Evolutionary conservation across 2,113 vertebrate genomes (phyloP), one percentile per base, ranked within the genome.

Genomic region (Grammomys surdaster): DNA sequence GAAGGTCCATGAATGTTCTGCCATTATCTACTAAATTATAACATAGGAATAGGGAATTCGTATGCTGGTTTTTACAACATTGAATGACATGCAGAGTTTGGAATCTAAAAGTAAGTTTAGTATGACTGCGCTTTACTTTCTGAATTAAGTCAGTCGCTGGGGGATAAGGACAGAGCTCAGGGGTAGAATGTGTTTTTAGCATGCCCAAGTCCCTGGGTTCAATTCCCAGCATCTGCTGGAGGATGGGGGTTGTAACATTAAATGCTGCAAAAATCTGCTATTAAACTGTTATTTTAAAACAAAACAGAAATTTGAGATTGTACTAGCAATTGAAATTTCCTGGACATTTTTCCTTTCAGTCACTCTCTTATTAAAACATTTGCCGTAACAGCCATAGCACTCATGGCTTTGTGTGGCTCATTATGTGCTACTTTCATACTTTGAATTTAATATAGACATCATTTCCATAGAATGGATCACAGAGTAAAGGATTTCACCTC

Each of bases 91-190:
- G 36, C 28, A 60, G 91, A 91, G 43, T 88, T 51, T 91, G 24
- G 26, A 96, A 92, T 84, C 54, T 81, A 88, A 95, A 90, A 96
- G 54, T 85, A 46, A 95, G 75, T 76, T 94, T 77, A 90, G 51
- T 82, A 43, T 85, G 19, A 80, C 40, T 33, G 13, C 60, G 28
- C 16, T 93, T 80, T 65, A 76, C 11, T 40, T 33, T 84, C n/a
- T 48, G 43, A 69, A 6, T 92, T 91, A 77, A 92, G 40, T 82
- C 69, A 85, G 78, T 70, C 91, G 72, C 20, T 22, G 73, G 80
- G 26, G 28, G 9, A 75, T 4, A 19, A 51, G 2, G n/a, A 31
- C 28, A 33, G 40, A 75, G 43, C 19, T 84, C 78, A 43, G 10
- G 43, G n/a, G 24, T 84, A 67, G 43, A 84, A 89, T 11, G n/a